phyloP scores from a whole-genome alignment of 1,140 invertebrate genomes.

The Temnothorax nylanderi region DNA sequence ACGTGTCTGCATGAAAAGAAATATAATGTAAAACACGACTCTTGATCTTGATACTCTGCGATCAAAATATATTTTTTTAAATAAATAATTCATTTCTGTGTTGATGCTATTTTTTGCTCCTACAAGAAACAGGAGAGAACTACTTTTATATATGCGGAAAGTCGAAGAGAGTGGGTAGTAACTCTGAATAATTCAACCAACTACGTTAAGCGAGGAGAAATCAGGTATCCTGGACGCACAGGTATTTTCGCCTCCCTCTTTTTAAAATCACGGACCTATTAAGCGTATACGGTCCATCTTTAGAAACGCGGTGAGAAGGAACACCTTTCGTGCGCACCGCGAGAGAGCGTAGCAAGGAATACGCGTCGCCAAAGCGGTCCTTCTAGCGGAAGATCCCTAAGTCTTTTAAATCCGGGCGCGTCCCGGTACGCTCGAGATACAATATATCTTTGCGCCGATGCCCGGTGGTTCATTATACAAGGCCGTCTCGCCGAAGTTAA shows the following conservation, averaged over 20 bases:
- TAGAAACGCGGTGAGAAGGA: neutral
- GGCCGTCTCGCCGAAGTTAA: constrained; percentile 62
- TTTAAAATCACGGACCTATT: constrained; percentile 20
- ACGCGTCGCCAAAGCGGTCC: constrained; percentile 21
- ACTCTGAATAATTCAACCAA: constrained; percentile 30
- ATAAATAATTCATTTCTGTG: constrained; percentile 12
- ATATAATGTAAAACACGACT: neutral
- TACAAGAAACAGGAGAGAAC: neutral
- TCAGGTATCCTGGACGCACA: neutral
- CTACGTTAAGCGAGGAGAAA: neutral
- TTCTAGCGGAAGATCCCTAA: constrained; percentile 36
- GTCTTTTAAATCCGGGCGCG: constrained; percentile 63
- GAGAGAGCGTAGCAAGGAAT: neutral
- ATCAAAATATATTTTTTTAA: neutral
- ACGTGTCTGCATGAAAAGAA: neutral
- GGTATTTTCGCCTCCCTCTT: neutral
- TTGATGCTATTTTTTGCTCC: neutral
- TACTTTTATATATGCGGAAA: constrained; percentile 6
- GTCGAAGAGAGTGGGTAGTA: constrained; percentile 1
- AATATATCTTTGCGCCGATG: constrained; percentile 53
- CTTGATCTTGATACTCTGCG: neutral
- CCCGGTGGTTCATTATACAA: constrained; percentile 66
- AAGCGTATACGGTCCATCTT: neutral
- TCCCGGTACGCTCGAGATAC: constrained; percentile 16
- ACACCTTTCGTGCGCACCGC: neutral